These are phyloP conservation scores for Psammodynastes pulverulentus DNA, from an alignment of 2,113 vertebrate genomes.

Conservation along the genomic window DNA sequence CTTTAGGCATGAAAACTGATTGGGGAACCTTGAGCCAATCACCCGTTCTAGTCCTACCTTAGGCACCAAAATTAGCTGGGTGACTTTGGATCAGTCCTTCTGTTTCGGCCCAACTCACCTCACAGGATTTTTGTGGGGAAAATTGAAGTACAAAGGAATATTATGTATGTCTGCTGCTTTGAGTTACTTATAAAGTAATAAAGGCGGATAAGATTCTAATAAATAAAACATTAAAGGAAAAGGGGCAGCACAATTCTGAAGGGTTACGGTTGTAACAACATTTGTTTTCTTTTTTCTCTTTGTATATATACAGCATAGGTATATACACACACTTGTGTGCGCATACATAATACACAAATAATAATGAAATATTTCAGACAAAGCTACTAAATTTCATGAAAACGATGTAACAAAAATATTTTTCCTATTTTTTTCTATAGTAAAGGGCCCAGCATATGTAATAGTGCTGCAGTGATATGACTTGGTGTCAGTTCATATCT, in stretches of 20 bases:
- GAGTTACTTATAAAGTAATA: not conserved
- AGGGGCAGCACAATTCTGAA: not conserved
- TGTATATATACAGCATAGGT: not conserved
- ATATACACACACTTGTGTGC: not conserved
- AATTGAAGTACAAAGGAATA: not conserved
- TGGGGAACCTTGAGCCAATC: too few species aligned
- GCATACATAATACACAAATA: not conserved
- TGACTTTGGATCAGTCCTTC: not conserved
- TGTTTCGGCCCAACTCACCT: not conserved
- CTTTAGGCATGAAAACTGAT: too few species aligned
- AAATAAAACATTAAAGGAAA: not conserved
- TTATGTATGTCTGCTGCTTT: not conserved
- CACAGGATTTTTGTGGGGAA: not conserved
- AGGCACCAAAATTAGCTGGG: not conserved
- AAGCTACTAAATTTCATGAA: not conserved
- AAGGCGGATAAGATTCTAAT: not conserved
- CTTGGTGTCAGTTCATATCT: not conserved
- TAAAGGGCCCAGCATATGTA: not conserved
- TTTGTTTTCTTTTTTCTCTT: not conserved
- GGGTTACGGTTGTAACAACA: not conserved
- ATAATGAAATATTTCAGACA: not conserved
- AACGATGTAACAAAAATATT: not conserved
- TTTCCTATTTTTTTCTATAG: not conserved
- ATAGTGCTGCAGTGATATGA: not conserved
- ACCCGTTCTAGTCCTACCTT: not conserved